Percentiles rank a stretch among this genome's conserved stretches.
phyloP scores from a whole-genome alignment of 1,140 invertebrate species.

The Hesperophylax magnus region DNA sequence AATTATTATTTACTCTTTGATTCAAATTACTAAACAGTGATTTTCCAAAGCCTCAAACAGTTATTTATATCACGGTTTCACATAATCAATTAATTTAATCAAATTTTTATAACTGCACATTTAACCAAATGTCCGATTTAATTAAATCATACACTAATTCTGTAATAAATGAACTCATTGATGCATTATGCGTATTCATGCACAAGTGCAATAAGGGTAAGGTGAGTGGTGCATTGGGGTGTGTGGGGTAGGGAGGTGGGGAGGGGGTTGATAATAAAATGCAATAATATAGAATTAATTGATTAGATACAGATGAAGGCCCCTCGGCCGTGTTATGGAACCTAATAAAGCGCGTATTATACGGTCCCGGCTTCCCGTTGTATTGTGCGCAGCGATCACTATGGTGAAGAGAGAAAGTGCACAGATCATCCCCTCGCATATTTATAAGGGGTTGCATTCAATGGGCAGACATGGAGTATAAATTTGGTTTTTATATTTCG shows the following conservation, averaged over 20 bases:
- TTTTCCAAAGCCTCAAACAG: too few relatives aligned
- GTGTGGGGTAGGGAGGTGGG: not conserved
- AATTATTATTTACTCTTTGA: too few relatives aligned
- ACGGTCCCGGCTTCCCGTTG: conserved; percentile 32
- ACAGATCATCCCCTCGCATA: conserved; percentile 18
- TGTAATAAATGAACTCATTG: conserved; percentile 32
- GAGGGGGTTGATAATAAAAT: conserved; percentile 51
- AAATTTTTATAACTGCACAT: not conserved
- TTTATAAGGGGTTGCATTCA: not conserved
- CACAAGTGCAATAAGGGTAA: conserved; percentile 51
- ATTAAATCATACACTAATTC: conserved; percentile 26
- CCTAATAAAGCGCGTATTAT: conserved; percentile 58
- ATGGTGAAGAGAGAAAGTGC: conserved; percentile 2
- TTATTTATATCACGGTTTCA: too few relatives aligned
- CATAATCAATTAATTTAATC: too few relatives aligned
- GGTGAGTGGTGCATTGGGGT: not conserved
- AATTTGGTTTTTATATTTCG: too few relatives aligned
- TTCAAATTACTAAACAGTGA: too few relatives aligned
- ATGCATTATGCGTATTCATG: conserved; percentile 35
- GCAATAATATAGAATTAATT: conserved; percentile 59
- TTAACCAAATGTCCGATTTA: conserved; percentile 2
- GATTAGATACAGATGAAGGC: conserved; percentile 54
- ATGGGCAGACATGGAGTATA: too few relatives aligned
- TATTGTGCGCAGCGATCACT: too few relatives aligned
- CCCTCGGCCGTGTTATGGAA: conserved; percentile 47